A percentile compares a stretch with the other conserved stretches of the same genome.
phyloP scores from a whole-genome alignment of 2,797 vertebrate genomes.

The Lagocephalus sceleratus region DNA sequence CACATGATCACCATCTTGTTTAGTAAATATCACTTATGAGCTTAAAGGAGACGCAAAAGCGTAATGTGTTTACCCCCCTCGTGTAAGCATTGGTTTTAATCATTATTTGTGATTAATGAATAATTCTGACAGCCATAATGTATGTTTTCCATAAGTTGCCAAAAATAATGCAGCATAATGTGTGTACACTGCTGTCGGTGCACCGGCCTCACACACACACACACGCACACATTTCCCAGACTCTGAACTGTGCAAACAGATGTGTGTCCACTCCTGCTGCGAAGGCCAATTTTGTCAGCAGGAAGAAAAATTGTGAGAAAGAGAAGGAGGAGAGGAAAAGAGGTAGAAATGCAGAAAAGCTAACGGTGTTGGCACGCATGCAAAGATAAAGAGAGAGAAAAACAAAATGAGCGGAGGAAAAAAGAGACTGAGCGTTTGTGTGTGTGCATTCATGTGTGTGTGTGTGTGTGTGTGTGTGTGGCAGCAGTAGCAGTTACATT shows the following conservation, averaged over 20 bases:
- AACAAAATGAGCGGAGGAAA: constrained; percentile 22
- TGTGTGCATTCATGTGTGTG: constrained; percentile 52
- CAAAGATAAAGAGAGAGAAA: constrained; percentile 27
- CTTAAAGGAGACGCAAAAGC: no score
- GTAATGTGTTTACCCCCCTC: no score
- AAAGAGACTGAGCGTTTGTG: constrained; percentile 47
- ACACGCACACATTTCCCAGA: neutral
- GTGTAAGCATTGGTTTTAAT: no score
- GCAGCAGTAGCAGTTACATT: constrained; percentile 72
- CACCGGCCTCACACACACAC: constrained; percentile 1
- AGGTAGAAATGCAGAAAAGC: neutral
- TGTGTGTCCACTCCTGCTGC: no score
- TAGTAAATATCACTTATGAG: no score
- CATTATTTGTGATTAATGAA: no score
- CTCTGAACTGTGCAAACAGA: neutral
- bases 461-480: constrained; percentile 56
- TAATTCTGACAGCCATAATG: no score
- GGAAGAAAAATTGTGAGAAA: constrained; percentile 7
- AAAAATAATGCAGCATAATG: neutral
- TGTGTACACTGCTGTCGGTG: neutral
- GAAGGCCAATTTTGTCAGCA: constrained; percentile 41
- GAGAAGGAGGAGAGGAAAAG: neutral
- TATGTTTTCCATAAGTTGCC: no score
- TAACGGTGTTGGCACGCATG: constrained; percentile 16
- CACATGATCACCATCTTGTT: no score